phyloP scores from a whole-genome alignment of 1,140 invertebrate species.

The Doryteuthis pealeii region DNA sequence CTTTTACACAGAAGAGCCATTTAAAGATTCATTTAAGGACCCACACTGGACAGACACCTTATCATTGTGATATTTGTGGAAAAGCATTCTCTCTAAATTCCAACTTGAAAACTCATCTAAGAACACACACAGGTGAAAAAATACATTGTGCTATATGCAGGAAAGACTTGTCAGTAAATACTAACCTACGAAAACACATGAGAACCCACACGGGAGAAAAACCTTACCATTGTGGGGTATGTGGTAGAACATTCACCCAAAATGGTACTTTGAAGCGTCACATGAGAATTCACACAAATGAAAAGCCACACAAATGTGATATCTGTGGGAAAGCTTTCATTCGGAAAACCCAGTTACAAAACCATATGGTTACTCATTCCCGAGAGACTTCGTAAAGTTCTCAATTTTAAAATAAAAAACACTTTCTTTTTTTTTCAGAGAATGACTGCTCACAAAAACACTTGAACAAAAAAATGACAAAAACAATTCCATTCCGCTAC shows the following conservation, averaged over 20 bases:
- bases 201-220: constrained; percentile 47
- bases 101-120: neutral
- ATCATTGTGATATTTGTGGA: neutral
- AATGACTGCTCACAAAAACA: too few relatives aligned
- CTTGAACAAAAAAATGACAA: too few relatives aligned
- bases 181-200: constrained; percentile 58
- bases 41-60: neutral
- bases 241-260: neutral
- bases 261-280: neutral
- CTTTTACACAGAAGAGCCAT: neutral
- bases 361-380: too few relatives aligned
- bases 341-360: too few relatives aligned
- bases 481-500: too few relatives aligned
- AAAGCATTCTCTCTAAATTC: neutral
- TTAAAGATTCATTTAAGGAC: neutral
- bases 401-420: too few relatives aligned
- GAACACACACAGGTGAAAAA: constrained; percentile 8
- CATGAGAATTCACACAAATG: neutral
- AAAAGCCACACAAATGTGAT: too few relatives aligned
- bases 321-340: too few relatives aligned
- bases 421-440: too few relatives aligned
- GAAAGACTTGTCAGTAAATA: constrained; percentile 58
- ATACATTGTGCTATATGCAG: constrained; percentile 61
- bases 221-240: neutral
- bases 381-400: too few relatives aligned